Base-by-base conservation (phyloP, 1,140 invertebrate species). In the Teleopsis dalmanni region DNA sequence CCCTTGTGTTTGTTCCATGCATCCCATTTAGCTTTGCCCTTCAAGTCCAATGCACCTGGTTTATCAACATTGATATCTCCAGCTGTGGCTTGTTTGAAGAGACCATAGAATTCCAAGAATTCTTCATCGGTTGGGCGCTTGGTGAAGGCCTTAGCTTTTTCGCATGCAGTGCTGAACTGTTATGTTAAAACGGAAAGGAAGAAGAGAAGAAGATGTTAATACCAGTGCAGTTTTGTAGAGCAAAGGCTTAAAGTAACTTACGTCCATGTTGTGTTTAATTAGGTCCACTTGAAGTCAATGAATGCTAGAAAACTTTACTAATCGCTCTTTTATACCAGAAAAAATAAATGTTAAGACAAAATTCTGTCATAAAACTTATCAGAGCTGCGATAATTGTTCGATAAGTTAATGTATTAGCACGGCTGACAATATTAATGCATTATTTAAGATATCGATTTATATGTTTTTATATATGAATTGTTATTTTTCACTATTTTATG, bases 1-100 rank as follows among this genome's bases (percentile, higher is more conserved):
- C 93, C 92, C 73, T 92, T 94, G 22, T 41, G 19, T 16, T 42
- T 5, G 14, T 37, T 8, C 14, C 14, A 18, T n/a, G 91, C 81
- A 60, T 96, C 87, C 88, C 92, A 97, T 71, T 98, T 98, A 2
- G 92, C 91, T 74, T 96, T 97, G 33, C 89, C 92, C 73, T 92
- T 95, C 47, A 96, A 79, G 73, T 97, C 92, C 35, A 8, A 8
- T 14, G 7, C 16, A 18, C 16, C 6, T 37, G 7, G 31, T 3
- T 26, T 46, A 33, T 44, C 21, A 34, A 33, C 8, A 19, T 33
- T 26, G 19, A 97, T 70, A 74, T 95, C 79, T 13, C 90, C 90
- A 49, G 87, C 73, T 35, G 79, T 84, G 10, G 78, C 87, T 72
- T 97, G 94, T 66, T 96, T 96, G 74, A 76, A 96, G 0, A 94